Percentiles rank a stretch among this genome's conserved stretches.
phyloP scores from a whole-genome alignment of 2,113 vertebrate species.

The Equus quagga region DNA sequence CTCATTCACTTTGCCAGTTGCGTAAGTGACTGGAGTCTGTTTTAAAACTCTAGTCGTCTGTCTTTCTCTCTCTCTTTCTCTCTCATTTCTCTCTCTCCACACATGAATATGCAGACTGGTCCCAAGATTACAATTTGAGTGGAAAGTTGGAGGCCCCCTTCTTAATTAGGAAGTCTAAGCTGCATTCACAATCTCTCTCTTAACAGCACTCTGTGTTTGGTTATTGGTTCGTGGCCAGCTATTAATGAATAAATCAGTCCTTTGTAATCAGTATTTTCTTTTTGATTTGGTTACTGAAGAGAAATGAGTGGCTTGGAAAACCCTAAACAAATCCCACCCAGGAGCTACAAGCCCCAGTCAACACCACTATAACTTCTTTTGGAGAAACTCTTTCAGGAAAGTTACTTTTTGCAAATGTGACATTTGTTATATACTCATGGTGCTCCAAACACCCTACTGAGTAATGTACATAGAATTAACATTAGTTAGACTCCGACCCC shows the following conservation, averaged over 20 bases:
- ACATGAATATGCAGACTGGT: not conserved
- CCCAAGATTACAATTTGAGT: not conserved
- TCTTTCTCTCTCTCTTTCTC: too few relatives aligned
- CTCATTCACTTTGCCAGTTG: not conserved
- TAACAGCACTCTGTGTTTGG: not conserved
- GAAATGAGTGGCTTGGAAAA: not conserved
- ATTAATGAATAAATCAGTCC: constrained; percentile 11
- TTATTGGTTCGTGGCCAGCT: not conserved
- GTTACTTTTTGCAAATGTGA: not conserved
- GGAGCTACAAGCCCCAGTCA: not conserved
- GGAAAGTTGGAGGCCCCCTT: not conserved
- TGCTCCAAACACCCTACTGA: not conserved
- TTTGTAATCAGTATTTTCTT: not conserved
- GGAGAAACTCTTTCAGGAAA: not conserved
- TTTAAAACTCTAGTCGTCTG: not conserved
- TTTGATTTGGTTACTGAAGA: constrained; percentile 27
- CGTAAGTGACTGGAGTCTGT: not conserved
- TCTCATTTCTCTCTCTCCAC: not conserved
- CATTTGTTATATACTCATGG: not conserved
- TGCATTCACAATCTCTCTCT: not conserved
- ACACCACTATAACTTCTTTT: not conserved
- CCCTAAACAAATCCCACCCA: not conserved
- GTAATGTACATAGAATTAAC: not conserved
- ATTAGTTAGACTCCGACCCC: not conserved
- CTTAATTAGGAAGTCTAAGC: not conserved